Conservation (phyloP, 2,797 vertebrate species). For the Crax fasciolata region DNA sequence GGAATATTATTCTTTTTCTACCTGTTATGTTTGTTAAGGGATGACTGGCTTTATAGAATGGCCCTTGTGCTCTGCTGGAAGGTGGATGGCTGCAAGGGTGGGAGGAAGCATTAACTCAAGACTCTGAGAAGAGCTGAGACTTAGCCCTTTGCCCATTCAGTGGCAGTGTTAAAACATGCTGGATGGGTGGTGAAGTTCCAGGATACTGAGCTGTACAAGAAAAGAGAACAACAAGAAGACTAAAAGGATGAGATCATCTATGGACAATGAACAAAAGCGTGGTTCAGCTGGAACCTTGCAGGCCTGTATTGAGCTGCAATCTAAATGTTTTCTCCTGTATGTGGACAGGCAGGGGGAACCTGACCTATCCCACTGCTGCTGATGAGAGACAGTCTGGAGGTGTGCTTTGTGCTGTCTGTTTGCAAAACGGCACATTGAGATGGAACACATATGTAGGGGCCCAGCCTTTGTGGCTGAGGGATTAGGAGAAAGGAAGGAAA, state of each 20-base stretch:
- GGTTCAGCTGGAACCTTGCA: neutral
- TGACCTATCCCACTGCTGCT: neutral
- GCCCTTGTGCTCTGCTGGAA: neutral
- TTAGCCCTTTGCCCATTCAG: neutral
- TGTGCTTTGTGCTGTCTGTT: fast-evolving
- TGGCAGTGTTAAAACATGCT: neutral
- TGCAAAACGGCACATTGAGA: neutral
- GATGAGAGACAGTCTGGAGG: neutral
- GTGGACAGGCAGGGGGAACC: fast-evolving
- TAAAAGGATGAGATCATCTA: neutral
- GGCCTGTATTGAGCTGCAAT: neutral
- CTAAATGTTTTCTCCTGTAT: neutral
- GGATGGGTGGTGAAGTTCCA: fast-evolving
- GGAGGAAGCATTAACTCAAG: neutral
- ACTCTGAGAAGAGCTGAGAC: neutral
- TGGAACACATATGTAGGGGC: neutral
- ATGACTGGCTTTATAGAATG: neutral
- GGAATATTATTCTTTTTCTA: neutral
- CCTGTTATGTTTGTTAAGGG: neutral
- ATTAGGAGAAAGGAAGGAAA: neutral
- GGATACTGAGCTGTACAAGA: neutral
- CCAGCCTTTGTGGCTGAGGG: neutral
- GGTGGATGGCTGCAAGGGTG: neutral
- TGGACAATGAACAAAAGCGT: neutral
- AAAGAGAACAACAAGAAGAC: neutral